phyloP scores from a whole-genome alignment of 1,140 invertebrate species.

The Fopius arisanus region DNA sequence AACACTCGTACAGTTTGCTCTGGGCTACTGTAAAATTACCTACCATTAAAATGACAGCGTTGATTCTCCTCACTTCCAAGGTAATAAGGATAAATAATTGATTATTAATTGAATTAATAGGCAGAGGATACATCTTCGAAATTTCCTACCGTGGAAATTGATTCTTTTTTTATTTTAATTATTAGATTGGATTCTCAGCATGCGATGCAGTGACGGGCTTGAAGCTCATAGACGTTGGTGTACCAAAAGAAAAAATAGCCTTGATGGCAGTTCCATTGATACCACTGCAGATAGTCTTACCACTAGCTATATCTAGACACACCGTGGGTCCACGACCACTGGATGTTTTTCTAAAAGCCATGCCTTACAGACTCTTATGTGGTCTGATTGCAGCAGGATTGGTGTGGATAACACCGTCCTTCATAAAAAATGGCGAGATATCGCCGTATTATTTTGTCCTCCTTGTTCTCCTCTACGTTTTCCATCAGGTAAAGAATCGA shows the following conservation, averaged over 20 bases:
- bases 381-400: slow-evolving; percentile 83
- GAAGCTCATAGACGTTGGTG: slow-evolving; percentile 93
- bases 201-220: slow-evolving; percentile 93
- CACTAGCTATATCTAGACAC: slow-evolving; percentile 86
- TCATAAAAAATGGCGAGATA: slow-evolving; percentile 72
- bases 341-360: slow-evolving; percentile 87
- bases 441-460: slow-evolving; percentile 83
- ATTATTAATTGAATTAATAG: no score
- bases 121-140: no score
- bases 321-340: slow-evolving; percentile 89
- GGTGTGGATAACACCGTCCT: slow-evolving; percentile 84
- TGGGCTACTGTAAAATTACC: slow-evolving; percentile 86
- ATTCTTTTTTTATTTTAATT: no score
- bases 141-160: no score
- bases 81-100: no score
- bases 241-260: slow-evolving; percentile 95
- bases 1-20: slow-evolving; percentile 85
- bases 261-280: slow-evolving; percentile 90
- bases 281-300: slow-evolving; percentile 93
- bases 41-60: slow-evolving; percentile 78
- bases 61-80: slow-evolving; percentile 91
- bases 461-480: slow-evolving; percentile 80
- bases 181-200: slow-evolving; percentile 93
- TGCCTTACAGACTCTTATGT: slow-evolving; percentile 87
- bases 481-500: slow-evolving; percentile 82